These are phyloP conservation scores for Perca fluviatilis DNA, from an alignment of 2,113 vertebrate species.

Conservation along the genomic window DNA sequence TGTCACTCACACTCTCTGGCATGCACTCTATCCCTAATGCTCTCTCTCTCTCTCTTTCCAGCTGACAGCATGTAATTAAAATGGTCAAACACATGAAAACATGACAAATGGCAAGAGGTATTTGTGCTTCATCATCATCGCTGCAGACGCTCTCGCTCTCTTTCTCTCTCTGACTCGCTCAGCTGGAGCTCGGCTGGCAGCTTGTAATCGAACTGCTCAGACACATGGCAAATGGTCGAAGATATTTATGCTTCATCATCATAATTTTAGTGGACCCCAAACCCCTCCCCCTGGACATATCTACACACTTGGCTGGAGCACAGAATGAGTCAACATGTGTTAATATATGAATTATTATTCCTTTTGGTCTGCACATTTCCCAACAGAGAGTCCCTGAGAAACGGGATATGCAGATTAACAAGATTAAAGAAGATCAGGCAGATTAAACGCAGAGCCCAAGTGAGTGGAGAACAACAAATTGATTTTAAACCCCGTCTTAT, in stretches of 20 bases:
- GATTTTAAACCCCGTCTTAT: constrained; percentile 38
- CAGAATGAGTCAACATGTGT: constrained; percentile 57
- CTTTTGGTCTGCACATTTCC: constrained; percentile 50
- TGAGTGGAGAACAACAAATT: constrained; percentile 57
- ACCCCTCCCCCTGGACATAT: constrained; percentile 13
- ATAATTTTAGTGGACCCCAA: constrained; percentile 46
- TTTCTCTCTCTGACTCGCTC: constrained; percentile 24
- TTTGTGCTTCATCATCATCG: constrained; percentile 73
- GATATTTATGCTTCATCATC: constrained; percentile 71
- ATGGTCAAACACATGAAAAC: constrained; percentile 81
- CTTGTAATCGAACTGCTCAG: constrained; percentile 59
- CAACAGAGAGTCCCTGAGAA: constrained; percentile 62
- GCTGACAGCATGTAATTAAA: constrained; percentile 83
- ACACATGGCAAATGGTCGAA: constrained; percentile 58
- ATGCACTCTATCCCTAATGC: constrained; percentile 55
- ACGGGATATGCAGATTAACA: constrained; percentile 63
- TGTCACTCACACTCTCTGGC: constrained; percentile 73
- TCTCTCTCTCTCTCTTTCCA: constrained; percentile 45
- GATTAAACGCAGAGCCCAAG: constrained; percentile 42
- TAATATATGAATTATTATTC: constrained; percentile 52
- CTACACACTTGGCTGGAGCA: constrained; percentile 37
- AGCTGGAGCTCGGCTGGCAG: constrained; percentile 59
- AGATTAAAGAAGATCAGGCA: constrained; percentile 53
- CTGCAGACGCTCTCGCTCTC: constrained; percentile 12
- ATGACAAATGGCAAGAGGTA: constrained; percentile 75